These are phyloP conservation scores for Parauchenoglanis punctatus DNA, from an alignment of 2,797 vertebrate genomes.

Conservation along the genomic window DNA sequence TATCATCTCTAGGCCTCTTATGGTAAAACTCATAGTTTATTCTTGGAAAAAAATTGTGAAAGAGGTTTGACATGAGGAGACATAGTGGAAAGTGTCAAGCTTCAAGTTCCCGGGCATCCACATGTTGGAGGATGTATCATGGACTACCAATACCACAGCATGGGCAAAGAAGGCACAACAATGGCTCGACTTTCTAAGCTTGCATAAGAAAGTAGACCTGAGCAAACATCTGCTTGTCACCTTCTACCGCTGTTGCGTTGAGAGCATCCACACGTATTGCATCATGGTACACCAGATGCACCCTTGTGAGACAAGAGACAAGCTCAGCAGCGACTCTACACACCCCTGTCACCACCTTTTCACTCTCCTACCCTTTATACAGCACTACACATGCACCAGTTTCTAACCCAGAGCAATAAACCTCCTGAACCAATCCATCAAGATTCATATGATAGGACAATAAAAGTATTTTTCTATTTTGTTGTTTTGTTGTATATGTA, in stretches of 20 bases:
- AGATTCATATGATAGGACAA: no score
- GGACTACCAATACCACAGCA: neutral
- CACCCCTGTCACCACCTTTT: no score
- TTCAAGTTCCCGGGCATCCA: neutral
- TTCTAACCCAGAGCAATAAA: no score
- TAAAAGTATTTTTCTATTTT: no score
- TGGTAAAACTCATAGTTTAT: neutral
- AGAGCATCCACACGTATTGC: neutral
- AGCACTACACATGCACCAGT: no score
- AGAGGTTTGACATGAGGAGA: neutral
- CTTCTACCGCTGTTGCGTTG: neutral
- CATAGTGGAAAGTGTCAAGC: neutral
- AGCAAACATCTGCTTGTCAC: neutral
- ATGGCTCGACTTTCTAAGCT: neutral
- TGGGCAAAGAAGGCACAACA: neutral
- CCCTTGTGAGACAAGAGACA: neutral
- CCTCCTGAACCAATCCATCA: no score
- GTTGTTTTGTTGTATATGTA: no score
- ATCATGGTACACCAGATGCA: constrained; percentile 1
- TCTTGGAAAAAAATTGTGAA: neutral
- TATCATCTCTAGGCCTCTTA: neutral
- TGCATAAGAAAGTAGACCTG: neutral
- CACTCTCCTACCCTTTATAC: no score
- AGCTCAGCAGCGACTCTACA: no score
- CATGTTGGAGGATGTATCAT: neutral